Evolutionary conservation across 2,113 vertebrate species (phyloP).

Genomic region (Petromus typicus): DNA sequence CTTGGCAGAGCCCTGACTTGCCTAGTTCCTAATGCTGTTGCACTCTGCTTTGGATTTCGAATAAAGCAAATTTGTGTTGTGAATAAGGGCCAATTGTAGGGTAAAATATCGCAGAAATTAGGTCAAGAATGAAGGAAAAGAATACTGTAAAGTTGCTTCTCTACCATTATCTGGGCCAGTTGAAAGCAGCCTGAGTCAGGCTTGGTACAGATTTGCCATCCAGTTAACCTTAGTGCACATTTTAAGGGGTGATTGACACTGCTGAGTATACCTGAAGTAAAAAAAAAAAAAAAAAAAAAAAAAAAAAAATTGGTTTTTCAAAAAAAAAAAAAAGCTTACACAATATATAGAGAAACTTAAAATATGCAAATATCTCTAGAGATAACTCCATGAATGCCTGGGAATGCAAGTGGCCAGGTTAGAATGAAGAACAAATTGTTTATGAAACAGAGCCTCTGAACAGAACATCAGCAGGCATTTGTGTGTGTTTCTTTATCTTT

Average conservation of each 20-base stretch:
- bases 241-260: neutral
- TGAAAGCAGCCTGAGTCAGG: neutral
- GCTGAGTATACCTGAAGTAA: neutral
- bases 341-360: neutral
- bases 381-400: neutral
- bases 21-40: neutral
- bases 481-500: slow-evolving; percentile 15
- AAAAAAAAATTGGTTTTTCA: slow-evolving; percentile 1
- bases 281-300: neutral
- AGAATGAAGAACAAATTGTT: neutral
- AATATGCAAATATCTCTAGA: neutral
- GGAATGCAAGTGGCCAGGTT: neutral
- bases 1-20: neutral
- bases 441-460: neutral
- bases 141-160: neutral
- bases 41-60: neutral
- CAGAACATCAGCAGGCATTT: neutral
- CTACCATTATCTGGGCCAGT: neutral
- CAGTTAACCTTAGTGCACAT: neutral
- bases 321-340: neutral
- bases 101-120: neutral
- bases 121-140: neutral
- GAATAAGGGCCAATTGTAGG: neutral
- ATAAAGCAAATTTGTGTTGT: neutral
- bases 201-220: neutral